These are phyloP conservation scores for Muscina levida DNA, from an alignment of 2,888 invertebrate species.

Conservation along the genomic window DNA sequence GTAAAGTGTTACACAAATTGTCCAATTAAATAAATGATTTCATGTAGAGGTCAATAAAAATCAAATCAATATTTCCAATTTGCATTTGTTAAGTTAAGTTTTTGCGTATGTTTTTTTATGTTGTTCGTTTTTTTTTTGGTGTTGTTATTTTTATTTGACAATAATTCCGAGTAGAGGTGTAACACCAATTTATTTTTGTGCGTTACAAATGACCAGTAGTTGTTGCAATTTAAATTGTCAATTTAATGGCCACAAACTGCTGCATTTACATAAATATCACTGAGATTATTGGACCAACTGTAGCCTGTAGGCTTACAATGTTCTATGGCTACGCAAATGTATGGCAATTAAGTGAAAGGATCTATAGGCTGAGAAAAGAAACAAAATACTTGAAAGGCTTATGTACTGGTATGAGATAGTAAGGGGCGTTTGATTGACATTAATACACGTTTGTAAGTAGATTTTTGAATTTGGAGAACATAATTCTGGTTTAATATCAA, in stretches of 20 bases:
- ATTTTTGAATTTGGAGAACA: not conserved
- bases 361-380: slow-evolving; percentile 1
- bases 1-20: slow-evolving; percentile 33
- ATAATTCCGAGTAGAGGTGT: too few species aligned
- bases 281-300: slow-evolving; percentile 21
- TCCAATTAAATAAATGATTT: slow-evolving; percentile 56
- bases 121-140: slow-evolving; percentile 2
- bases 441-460: not conserved
- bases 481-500: not conserved
- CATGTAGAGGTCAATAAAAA: slow-evolving; percentile 47
- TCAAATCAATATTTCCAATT: slow-evolving; percentile 57
- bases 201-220: not conserved
- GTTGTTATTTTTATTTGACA: too few species aligned
- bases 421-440: slow-evolving; percentile 62
- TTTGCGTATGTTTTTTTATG: slow-evolving; percentile 37
- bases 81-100: slow-evolving; percentile 2
- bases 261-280: not conserved
- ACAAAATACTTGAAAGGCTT: not conserved
- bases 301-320: slow-evolving; percentile 41
- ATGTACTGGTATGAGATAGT: slow-evolving; percentile 43
- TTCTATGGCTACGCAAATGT: slow-evolving; percentile 27
- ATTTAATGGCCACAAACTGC: not conserved
- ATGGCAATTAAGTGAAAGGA: slow-evolving; percentile 66
- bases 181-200: too few species aligned
- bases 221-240: slow-evolving; percentile 29